These are phyloP conservation scores for Hydroisotoma schaefferi DNA, from an alignment of 2,888 invertebrate species.

Conservation along the genomic window DNA sequence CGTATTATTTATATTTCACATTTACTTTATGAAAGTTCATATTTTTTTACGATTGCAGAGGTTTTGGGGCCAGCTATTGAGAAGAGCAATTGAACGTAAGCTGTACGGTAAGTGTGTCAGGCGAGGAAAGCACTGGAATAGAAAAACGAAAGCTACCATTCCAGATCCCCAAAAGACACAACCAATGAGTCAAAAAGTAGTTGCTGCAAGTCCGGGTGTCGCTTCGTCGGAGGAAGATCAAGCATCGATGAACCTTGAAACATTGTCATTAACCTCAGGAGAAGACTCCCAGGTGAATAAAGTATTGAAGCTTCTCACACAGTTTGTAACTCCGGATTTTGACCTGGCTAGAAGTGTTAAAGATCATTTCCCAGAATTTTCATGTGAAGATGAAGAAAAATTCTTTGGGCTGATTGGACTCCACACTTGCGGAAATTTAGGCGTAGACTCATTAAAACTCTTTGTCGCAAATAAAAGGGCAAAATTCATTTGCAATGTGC, in stretches of 20 bases:
- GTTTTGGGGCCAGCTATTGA: conserved; percentile 25
- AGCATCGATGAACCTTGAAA: no score
- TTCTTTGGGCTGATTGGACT: conserved; percentile 61
- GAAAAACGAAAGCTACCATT: neutral
- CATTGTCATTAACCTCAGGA: no score
- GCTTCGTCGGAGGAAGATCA: neutral
- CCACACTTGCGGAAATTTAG: conserved; percentile 85
- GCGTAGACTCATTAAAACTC: conserved; percentile 66
- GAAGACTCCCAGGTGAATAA: conserved; percentile 11
- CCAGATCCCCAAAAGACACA: neutral
- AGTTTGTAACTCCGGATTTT: conserved; percentile 29
- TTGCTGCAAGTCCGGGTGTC: neutral
- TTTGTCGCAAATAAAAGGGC: conserved; percentile 61
- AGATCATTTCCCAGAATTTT: conserved; percentile 16
- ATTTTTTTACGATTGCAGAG: conserved; percentile 15
- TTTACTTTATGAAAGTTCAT: neutral
- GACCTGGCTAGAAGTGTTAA: conserved; percentile 23
- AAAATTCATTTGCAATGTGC: conserved; percentile 69
- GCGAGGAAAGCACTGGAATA: conserved; percentile 26
- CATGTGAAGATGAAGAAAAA: neutral
- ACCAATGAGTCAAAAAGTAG: neutral
- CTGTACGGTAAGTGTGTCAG: conserved; percentile 16
- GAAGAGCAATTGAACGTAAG: conserved; percentile 30
- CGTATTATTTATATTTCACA: no score
- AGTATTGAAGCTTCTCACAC: conserved; percentile 28